A percentile compares a stretch with the other conserved stretches of the same genome.
Conservation (phyloP, 2,113 vertebrate genomes). For the Scomber colias region DNA sequence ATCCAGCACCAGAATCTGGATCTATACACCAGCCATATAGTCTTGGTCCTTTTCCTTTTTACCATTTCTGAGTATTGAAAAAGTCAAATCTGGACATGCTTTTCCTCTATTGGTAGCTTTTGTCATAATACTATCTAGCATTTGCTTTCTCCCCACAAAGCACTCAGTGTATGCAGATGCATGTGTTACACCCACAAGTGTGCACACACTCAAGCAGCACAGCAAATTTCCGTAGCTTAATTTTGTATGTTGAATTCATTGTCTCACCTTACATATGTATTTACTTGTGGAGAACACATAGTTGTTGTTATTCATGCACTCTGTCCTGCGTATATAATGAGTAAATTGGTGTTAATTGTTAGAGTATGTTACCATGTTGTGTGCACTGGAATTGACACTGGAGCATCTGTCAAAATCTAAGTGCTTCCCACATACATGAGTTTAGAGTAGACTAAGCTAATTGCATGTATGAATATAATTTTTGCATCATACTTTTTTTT, state of each 20-base stretch:
- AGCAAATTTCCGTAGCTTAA: background rate
- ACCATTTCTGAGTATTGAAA: background rate
- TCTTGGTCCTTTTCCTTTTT: background rate
- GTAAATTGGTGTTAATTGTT: slow-evolving; percentile 44
- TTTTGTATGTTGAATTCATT: slow-evolving; percentile 7
- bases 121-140: slow-evolving; percentile 5
- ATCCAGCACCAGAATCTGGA: background rate
- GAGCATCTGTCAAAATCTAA: slow-evolving; percentile 23
- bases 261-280: slow-evolving; percentile 4
- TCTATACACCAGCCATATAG: background rate
- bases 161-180: background rate
- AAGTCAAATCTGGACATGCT: background rate
- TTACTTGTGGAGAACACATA: background rate
- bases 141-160: background rate
- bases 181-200: background rate
- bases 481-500: slow-evolving; percentile 43
- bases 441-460: slow-evolving; percentile 32
- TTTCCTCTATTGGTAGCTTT: background rate
- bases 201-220: background rate
- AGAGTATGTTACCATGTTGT: background rate
- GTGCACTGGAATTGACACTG: background rate
- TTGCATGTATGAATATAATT: slow-evolving; percentile 39
- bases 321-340: slow-evolving; percentile 3
- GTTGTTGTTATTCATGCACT: slow-evolving; percentile 12
- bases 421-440: slow-evolving; percentile 24